phyloP scores from a whole-genome alignment of 2,113 vertebrate genomes.

The Scomber japonicus region DNA sequence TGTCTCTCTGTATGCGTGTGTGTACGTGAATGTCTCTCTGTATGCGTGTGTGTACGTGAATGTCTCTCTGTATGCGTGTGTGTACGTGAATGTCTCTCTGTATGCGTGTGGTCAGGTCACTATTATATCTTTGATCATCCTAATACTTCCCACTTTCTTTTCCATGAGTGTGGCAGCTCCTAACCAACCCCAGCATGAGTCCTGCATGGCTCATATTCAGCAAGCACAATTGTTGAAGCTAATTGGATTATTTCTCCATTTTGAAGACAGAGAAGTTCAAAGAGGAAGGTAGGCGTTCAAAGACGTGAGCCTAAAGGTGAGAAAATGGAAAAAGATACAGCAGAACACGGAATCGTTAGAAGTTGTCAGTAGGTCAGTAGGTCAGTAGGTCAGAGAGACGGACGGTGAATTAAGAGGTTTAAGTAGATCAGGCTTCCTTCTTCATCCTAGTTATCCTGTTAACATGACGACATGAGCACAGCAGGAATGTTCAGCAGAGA shows the following conservation, averaged over 20 bases:
- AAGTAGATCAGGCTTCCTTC: not conserved
- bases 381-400: constrained; percentile 31
- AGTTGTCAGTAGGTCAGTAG: not conserved
- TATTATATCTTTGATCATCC: too few species aligned
- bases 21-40: too few species aligned
- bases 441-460: constrained; percentile 19
- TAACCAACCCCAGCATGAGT: constrained; percentile 13
- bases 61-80: too few species aligned
- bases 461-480: constrained; percentile 1
- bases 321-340: not conserved
- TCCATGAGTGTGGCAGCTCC: constrained; percentile 9
- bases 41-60: too few species aligned
- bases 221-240: constrained; percentile 32
- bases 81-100: too few species aligned
- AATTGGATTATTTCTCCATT: constrained; percentile 53
- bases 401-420: not conserved
- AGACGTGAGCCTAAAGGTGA: constrained; percentile 20
- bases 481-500: constrained; percentile 26
- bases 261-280: constrained; percentile 38
- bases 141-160: not conserved
- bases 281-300: constrained; percentile 53
- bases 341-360: not conserved
- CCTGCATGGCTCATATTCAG: constrained; percentile 19
- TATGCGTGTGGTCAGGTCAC: not conserved
- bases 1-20: too few species aligned